phyloP scores from a whole-genome alignment of 2,797 vertebrate genomes.

The Poliocrania exsul region DNA sequence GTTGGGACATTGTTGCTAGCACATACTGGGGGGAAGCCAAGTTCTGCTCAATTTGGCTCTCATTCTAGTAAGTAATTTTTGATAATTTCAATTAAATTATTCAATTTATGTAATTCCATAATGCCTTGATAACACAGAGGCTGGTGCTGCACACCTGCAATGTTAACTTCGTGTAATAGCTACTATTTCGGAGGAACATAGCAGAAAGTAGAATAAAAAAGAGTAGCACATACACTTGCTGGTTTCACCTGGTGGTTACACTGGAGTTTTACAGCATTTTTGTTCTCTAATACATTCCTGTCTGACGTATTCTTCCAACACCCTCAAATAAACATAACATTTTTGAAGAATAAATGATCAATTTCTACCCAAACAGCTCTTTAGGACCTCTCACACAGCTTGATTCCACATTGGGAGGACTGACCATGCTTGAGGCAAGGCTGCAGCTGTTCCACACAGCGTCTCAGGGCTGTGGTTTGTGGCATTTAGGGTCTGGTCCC shows the following conservation, averaged over 20 bases:
- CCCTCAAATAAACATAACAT: neutral
- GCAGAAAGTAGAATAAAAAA: neutral
- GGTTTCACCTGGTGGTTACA: neutral
- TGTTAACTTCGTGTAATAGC: neutral
- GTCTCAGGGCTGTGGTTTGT: neutral
- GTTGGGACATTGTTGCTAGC: neutral
- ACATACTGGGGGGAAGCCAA: neutral
- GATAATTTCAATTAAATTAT: conserved; percentile 5
- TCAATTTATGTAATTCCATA: neutral
- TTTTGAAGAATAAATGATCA: neutral
- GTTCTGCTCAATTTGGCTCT: neutral
- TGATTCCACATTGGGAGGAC: neutral
- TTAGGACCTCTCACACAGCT: neutral
- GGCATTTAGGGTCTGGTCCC: neutral
- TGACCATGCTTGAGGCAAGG: neutral
- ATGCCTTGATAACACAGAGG: neutral
- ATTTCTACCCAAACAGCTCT: neutral
- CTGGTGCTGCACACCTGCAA: neutral
- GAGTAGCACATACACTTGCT: neutral
- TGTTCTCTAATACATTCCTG: neutral
- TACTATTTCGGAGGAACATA: neutral
- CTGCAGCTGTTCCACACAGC: neutral
- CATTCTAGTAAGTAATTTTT: neutral
- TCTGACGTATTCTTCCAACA: neutral
- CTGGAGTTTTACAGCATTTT: neutral